phyloP scores from a whole-genome alignment of 1,140 invertebrate genomes.

The Parapsyche elsis region DNA sequence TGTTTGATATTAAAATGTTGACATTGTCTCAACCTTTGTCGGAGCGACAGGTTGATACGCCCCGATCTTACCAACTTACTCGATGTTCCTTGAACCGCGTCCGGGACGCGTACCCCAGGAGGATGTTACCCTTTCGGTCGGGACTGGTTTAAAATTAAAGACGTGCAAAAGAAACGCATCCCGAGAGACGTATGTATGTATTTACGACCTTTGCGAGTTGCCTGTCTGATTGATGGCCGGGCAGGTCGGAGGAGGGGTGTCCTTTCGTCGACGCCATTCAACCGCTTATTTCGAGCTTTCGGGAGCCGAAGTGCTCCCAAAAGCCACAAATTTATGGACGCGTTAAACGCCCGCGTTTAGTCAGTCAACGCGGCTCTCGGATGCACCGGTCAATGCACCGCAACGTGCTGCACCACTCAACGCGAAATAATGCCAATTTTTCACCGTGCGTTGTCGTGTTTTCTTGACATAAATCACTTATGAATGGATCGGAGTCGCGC shows the following conservation, averaged over 20 bases:
- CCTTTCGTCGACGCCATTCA: background rate
- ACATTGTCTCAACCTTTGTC: too few relatives aligned
- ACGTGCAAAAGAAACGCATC: background rate
- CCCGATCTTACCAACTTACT: background rate
- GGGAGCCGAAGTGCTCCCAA: background rate
- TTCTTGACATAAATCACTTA: background rate
- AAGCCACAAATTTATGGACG: background rate
- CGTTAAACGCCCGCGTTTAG: background rate
- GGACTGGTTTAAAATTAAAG: constrained; percentile 18
- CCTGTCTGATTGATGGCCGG: background rate
- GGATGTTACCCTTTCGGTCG: constrained; percentile 17
- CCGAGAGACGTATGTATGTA: constrained; percentile 16
- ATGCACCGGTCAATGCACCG: background rate
- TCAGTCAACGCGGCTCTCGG: background rate
- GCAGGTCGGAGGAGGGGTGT: background rate
- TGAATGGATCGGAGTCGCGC: too few relatives aligned
- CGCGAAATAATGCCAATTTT: background rate
- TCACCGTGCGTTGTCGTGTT: background rate
- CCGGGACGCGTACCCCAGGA: constrained; percentile 13
- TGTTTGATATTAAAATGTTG: too few relatives aligned
- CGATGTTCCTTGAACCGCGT: constrained; percentile 20
- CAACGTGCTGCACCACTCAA: background rate
- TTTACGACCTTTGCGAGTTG: constrained; percentile 15
- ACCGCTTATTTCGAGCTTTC: background rate
- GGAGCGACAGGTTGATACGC: too few relatives aligned